These are phyloP conservation scores for Neolamprologus caudopunctatus DNA, from an alignment of 2,113 vertebrate species.

Conservation along the genomic window DNA sequence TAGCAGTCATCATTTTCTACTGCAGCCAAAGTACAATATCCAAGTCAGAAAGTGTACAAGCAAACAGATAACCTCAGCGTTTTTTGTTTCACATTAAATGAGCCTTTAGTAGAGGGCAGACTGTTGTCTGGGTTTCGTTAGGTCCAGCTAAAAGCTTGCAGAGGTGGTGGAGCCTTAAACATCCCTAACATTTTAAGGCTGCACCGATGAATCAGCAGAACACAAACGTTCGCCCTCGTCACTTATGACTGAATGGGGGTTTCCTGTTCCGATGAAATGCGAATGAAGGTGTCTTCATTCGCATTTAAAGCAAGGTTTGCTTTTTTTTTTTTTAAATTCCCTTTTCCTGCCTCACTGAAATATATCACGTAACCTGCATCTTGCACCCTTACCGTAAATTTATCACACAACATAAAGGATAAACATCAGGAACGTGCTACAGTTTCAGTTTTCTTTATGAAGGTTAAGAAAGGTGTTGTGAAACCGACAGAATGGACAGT, in stretches of 20 bases:
- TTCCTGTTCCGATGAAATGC: neutral
- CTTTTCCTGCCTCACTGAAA: neutral
- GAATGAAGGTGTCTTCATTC: neutral
- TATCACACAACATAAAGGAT: neutral
- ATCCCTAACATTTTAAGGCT: neutral
- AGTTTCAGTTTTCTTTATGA: neutral
- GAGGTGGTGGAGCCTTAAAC: neutral
- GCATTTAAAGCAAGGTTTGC: neutral
- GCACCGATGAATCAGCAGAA: neutral
- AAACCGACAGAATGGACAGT: neutral
- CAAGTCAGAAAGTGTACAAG: neutral
- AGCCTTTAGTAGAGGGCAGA: neutral
- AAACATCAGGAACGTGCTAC: neutral
- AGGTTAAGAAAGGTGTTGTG: neutral
- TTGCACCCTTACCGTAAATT: neutral
- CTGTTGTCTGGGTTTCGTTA: neutral
- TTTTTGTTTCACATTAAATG: neutral
- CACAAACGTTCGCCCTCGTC: neutral
- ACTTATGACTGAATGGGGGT: neutral
- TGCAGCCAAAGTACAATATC: neutral
- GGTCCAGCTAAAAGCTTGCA: neutral
- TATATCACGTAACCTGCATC: neutral
- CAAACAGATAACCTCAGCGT: neutral
- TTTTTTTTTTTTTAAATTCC: neutral
- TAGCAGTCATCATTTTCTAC: neutral